phyloP scores from a whole-genome alignment of 2,797 vertebrate species.

The Onychomys torridus region DNA sequence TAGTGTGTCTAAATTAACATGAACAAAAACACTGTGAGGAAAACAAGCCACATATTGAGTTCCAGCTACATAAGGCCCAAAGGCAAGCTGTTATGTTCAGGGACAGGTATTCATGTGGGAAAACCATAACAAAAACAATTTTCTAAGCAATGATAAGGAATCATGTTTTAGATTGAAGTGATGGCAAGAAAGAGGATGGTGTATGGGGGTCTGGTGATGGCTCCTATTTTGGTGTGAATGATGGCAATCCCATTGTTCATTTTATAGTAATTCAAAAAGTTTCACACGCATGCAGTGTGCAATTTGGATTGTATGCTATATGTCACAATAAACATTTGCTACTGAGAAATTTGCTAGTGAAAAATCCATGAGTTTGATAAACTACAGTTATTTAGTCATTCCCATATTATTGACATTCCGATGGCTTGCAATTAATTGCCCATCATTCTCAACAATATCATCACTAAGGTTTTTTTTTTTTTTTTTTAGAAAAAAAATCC shows the following conservation, averaged over 20 bases:
- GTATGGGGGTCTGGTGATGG: too few species aligned
- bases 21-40: not conserved
- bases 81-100: not conserved
- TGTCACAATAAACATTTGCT: not conserved
- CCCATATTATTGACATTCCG: constrained; percentile 6
- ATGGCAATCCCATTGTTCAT: not conserved
- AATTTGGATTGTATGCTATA: not conserved
- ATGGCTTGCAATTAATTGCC: constrained; percentile 27
- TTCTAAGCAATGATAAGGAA: not conserved
- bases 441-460: not conserved
- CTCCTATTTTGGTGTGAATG: not conserved
- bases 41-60: not conserved
- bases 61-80: not conserved
- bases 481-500: not conserved
- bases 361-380: not conserved
- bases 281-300: too few species aligned
- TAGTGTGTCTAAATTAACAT: not conserved
- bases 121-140: not conserved
- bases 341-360: not conserved
- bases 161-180: not conserved
- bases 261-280: not conserved
- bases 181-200: not conserved
- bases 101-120: not conserved
- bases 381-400: constrained; percentile 1
- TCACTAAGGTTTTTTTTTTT: constrained; percentile 32